Evolutionary conservation across 2,888 invertebrate species (phyloP).

Genomic region (Lissocephala sabroskyi): DNA sequence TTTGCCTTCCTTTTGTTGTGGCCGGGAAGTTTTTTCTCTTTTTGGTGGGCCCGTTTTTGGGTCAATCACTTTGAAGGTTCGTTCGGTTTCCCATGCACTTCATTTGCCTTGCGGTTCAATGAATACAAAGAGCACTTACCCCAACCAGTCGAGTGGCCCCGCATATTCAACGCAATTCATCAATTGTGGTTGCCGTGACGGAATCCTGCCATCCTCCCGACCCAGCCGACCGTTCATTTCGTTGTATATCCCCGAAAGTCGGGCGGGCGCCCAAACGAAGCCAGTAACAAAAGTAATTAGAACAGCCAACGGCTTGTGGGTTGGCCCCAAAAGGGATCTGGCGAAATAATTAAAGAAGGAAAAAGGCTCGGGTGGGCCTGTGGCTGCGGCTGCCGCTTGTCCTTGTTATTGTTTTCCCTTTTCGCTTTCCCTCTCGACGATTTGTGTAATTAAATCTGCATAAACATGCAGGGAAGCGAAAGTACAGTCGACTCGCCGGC

Average conservation of each 20-base stretch:
- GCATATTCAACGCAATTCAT: slow-evolving; percentile 29
- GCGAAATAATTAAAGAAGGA: slow-evolving; percentile 20
- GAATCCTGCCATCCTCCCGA: neutral
- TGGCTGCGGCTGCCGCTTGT: too few relatives aligned
- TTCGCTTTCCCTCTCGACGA: too few relatives aligned
- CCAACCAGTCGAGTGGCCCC: slow-evolving; percentile 16
- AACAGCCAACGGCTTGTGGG: slow-evolving; percentile 12
- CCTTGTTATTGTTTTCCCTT: too few relatives aligned
- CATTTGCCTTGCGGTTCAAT: slow-evolving; percentile 39
- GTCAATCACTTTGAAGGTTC: slow-evolving; percentile 19
- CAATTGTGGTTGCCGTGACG: slow-evolving; percentile 24
- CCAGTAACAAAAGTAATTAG: slow-evolving; percentile 37
- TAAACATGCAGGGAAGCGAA: too few relatives aligned
- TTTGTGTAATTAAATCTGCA: too few relatives aligned
- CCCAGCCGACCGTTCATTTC: too few relatives aligned
- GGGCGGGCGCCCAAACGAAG: too few relatives aligned
- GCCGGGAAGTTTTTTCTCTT: neutral
- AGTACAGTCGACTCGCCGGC: too few relatives aligned
- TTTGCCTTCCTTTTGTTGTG: neutral
- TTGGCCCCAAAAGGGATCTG: slow-evolving; percentile 13
- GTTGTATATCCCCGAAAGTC: neutral
- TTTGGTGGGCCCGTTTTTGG: slow-evolving; percentile 4
- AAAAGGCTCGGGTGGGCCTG: neutral
- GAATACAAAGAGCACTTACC: slow-evolving; percentile 25
- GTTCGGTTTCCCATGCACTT: slow-evolving; percentile 10